Conservation (phyloP, 2,888 invertebrate genomes). For the Parasteatoda lunata region DNA sequence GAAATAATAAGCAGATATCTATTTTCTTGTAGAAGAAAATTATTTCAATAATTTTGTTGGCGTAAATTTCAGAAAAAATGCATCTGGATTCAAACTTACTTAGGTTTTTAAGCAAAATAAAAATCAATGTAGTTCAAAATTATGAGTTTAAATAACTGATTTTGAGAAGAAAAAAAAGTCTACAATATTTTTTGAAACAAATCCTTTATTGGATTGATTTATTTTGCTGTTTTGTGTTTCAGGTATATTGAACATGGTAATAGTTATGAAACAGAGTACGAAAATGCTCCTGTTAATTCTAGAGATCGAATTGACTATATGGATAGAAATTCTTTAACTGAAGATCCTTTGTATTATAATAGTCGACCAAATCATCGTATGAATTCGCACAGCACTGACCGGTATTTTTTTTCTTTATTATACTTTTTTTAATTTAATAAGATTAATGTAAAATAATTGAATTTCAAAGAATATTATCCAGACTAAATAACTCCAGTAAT, state of each 20-base stretch:
- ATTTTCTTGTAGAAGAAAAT: no score
- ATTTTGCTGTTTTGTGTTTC: background rate
- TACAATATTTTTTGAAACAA: background rate
- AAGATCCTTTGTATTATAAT: conserved; percentile 84
- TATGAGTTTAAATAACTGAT: no score
- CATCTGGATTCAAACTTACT: no score
- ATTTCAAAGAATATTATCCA: background rate
- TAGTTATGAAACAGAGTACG: conserved; percentile 60
- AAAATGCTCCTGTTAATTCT: conserved; percentile 9
- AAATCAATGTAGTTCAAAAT: no score
- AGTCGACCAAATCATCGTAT: conserved; percentile 84
- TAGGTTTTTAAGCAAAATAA: no score
- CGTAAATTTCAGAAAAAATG: no score
- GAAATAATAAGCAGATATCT: no score
- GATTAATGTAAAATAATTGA: background rate
- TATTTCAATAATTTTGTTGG: no score
- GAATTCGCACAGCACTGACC: conserved; percentile 65
- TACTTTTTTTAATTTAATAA: background rate
- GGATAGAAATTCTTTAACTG: conserved; percentile 72
- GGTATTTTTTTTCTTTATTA: conserved; percentile 32
- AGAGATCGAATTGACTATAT: conserved; percentile 47
- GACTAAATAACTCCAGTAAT: no score
- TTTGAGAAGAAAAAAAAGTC: no score
- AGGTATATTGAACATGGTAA: conserved; percentile 59
- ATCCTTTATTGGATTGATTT: background rate